phyloP scores from a whole-genome alignment of 2,888 invertebrate species.

The Idaea aversata region DNA sequence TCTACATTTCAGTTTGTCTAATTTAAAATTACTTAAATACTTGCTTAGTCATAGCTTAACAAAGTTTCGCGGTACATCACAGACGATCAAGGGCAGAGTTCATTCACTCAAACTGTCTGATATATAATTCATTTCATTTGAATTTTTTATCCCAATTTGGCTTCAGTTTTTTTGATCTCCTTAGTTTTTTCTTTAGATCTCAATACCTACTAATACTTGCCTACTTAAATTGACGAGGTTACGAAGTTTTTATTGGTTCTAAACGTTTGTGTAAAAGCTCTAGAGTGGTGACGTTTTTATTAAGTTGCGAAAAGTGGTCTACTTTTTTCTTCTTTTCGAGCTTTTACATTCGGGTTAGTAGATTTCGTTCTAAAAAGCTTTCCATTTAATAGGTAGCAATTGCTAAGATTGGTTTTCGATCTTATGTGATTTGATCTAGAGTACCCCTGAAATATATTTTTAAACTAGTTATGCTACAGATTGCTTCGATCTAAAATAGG shows the following conservation, averaged over 20 bases:
- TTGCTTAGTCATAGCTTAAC: not conserved
- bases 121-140: not conserved
- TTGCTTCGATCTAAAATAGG: too few species aligned
- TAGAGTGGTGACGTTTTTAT: not conserved
- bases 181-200: not conserved
- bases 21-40: not conserved
- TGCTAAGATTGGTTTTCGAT: too few species aligned
- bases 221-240: not conserved
- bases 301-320: not conserved
- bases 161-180: not conserved
- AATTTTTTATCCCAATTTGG: not conserved
- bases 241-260: not conserved
- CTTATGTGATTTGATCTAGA: too few species aligned
- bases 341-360: too few species aligned
- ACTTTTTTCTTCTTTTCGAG: too few species aligned
- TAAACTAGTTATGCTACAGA: too few species aligned
- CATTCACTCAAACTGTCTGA: not conserved
- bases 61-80: not conserved
- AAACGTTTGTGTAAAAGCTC: not conserved
- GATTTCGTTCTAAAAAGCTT: too few species aligned
- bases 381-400: too few species aligned
- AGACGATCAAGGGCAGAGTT: not conserved
- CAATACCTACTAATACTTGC: not conserved
- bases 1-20: not conserved
- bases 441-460: too few species aligned